Evolutionary conservation across 2,797 vertebrate species (phyloP), one percentile per base, ranked within the genome.

Genomic region (Chloroceryle amazona): DNA sequence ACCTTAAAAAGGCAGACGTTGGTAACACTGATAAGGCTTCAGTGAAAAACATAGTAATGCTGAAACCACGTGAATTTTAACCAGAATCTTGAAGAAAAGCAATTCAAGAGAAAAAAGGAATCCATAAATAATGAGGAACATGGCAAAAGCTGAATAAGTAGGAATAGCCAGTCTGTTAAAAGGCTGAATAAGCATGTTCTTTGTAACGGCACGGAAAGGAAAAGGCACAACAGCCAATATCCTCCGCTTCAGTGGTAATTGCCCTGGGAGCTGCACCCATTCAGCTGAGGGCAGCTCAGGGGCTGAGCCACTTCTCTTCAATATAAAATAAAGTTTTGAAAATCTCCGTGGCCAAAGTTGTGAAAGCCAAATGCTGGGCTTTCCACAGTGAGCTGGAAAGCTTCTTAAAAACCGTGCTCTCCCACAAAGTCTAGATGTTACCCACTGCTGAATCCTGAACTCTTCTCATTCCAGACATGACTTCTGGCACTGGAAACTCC

Each of bases 101-200:
- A 68, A 66, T 90, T 94, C 70, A 92, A 81, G 82, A 65, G 87
- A 35, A 91, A 94, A 94, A 95, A 90, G 29, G 80, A 80, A 72
- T 75, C 90, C 37, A 37, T 94, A 81, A 90, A 90, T 88, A 93
- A 96, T 83, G 95, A 94, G 94, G 94, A 95, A 91, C 85, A 83
- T 81, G 91, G 93, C 90, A 96, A 96, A 96, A 89, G 93, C 92
- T 94, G 94, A 96, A 91, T 90, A 91, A 91, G 86, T 83, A 94
- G 93, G 83, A 96, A 84, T 73, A 81, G 82, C 68, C 80, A 72
- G 84, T 49, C 78, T 86, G 81, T 39, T 85, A 71, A 92, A 94
- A 91, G 81, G 93, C 94, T 96, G 94, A 96, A 74, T 90, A 95
- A 97, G 92, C 85, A 58, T 79, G 86, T 94, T 95, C 95, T 96